Conservation (phyloP, 2,888 invertebrate genomes). For the Eristalis tenax region DNA sequence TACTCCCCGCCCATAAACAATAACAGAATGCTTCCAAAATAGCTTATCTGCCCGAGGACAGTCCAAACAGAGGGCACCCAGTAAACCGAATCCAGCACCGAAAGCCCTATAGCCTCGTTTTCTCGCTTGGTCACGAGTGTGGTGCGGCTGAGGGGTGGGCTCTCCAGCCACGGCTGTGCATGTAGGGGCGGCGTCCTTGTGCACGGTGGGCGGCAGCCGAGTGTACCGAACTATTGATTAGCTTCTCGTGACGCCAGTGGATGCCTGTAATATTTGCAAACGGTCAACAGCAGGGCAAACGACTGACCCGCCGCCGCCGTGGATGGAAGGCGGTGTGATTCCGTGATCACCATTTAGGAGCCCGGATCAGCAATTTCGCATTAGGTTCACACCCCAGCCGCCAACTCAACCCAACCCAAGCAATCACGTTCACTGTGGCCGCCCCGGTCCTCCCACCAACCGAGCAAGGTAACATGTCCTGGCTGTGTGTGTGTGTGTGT, state of each 20-base stretch:
- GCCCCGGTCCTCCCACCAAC: constrained; percentile 10
- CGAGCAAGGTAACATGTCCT: not conserved
- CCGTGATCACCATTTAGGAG: constrained; percentile 41
- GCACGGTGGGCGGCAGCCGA: constrained; percentile 3
- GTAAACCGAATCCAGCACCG: constrained; percentile 45
- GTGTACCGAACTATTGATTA: constrained; percentile 64
- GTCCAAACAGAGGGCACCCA: constrained; percentile 35
- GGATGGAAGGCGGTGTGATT: constrained; percentile 7
- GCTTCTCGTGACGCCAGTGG: constrained; percentile 34
- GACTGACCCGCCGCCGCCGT: constrained; percentile 2
- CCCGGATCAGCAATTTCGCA: constrained; percentile 47
- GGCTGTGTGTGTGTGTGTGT: not conserved
- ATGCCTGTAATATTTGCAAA: constrained; percentile 52
- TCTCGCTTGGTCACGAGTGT: constrained; percentile 29
- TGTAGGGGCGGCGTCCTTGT: not conserved
- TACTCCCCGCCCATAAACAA: constrained; percentile 37
- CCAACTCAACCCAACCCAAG: constrained; percentile 5
- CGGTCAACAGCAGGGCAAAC: constrained; percentile 35
- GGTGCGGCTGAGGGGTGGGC: too few relatives aligned
- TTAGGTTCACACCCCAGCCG: constrained; percentile 12
- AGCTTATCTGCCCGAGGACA: constrained; percentile 67
- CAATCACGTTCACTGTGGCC: constrained; percentile 58
- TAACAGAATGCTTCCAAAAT: constrained; percentile 63
- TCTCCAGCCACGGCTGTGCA: too few relatives aligned
- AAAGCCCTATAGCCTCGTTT: constrained; percentile 23